Conservation (phyloP, 1,140 invertebrate genomes). For the Pinna nobilis region DNA sequence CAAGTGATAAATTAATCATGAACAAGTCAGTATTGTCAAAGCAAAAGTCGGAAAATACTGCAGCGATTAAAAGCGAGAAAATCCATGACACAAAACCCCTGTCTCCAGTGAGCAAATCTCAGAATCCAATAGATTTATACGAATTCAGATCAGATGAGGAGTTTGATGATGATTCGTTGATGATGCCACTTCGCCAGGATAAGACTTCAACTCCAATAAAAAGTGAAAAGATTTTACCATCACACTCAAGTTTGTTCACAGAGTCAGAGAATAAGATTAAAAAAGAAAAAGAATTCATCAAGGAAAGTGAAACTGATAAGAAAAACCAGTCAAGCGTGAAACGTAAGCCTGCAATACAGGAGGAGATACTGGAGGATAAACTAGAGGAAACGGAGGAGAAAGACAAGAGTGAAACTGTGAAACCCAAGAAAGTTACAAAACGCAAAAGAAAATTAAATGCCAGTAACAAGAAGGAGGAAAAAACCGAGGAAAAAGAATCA, state of each 20-base stretch:
- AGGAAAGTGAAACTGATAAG: constrained; percentile 31
- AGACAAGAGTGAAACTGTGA: constrained; percentile 29
- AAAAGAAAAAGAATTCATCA: constrained; percentile 20
- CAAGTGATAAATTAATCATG: not conserved
- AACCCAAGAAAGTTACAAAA: constrained; percentile 33
- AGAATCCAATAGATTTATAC: constrained; percentile 55
- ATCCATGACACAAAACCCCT: constrained; percentile 21
- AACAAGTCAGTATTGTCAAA: not conserved
- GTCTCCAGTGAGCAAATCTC: constrained; percentile 18
- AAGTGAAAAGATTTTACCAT: constrained; percentile 29
- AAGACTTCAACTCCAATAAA: constrained; percentile 21
- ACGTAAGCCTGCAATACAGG: constrained; percentile 16
- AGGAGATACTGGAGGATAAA: constrained; percentile 28
- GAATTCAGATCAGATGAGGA: constrained; percentile 66
- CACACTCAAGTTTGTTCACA: constrained; percentile 24
- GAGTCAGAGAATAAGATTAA: constrained; percentile 6
- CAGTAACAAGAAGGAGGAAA: constrained; percentile 20
- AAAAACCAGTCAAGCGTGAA: constrained; percentile 26
- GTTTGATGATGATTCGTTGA: constrained; percentile 49
- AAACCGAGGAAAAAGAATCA: not conserved
- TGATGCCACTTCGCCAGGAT: constrained; percentile 22
- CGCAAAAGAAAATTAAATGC: constrained; percentile 4
- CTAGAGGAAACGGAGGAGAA: constrained; percentile 19
- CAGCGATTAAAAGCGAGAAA: not conserved
- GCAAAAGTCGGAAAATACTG: not conserved